phyloP scores from a whole-genome alignment of 2,113 vertebrate genomes.

The Cervus canadensis region DNA sequence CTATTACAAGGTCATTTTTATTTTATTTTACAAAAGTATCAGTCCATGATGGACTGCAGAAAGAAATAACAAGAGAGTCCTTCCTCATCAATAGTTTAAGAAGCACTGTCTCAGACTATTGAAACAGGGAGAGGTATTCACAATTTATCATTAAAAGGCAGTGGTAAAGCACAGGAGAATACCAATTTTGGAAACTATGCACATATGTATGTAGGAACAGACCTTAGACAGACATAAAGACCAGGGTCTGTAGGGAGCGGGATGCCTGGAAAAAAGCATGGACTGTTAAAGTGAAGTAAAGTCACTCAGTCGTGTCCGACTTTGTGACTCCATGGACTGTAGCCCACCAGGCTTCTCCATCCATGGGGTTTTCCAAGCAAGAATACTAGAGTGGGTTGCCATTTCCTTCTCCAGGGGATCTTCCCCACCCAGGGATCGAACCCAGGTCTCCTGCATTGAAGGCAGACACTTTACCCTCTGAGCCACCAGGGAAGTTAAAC shows the following conservation, averaged over 20 bases:
- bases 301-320: too few relatives aligned
- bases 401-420: too few relatives aligned
- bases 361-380: too few relatives aligned
- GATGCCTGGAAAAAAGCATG: not conserved
- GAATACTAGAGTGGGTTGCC: too few relatives aligned
- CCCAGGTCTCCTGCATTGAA: too few relatives aligned
- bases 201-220: not conserved
- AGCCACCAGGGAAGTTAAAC: not conserved
- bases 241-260: not conserved
- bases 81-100: not conserved
- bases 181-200: not conserved
- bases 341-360: too few relatives aligned
- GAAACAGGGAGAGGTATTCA: not conserved
- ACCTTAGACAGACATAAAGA: not conserved
- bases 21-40: constrained; percentile 2
- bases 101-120: not conserved
- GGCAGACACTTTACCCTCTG: too few relatives aligned
- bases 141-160: not conserved
- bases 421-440: too few relatives aligned
- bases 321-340: too few relatives aligned
- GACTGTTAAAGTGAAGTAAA: not conserved
- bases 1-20: not conserved
- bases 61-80: not conserved
- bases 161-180: not conserved
- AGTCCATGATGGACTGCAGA: not conserved